Base-by-base conservation (phyloP, 2,113 vertebrate genomes). In the Nothocercus nigrocapillus region DNA sequence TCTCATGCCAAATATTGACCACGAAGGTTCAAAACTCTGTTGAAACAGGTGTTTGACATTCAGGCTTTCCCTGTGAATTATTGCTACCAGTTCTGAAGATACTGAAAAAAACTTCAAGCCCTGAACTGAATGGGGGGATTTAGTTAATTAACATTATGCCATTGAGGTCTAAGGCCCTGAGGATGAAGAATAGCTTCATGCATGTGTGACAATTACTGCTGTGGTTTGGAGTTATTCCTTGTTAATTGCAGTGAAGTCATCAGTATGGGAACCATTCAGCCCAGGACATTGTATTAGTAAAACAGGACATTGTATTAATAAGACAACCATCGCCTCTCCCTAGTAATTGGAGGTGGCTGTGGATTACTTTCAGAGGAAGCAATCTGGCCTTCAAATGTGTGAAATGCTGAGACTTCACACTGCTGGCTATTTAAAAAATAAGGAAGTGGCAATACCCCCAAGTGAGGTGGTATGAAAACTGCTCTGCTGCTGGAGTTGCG, bases 41-140 rank as follows among this genome's bases (percentile, higher is more conserved):
- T 78, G 94, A 86, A 95, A 93, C 77, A 85, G 49, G 69, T 79
- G 86, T 91, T 94, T 94, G 84, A 73, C 72, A 80, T 88, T 77
- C 40, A 76, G 25, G 63, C 25, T 70, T 89, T 90, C 78, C 75
- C 85, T 94, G 68, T 75, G 94, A 85, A 91, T 81, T 91, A 40
- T 30, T 76, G 82, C 51, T 80, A 47, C 72, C 51, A 74, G 59
- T 64, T 89, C 64, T 61, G 82, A 62, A 79, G 34, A 81, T 51
- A 77, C 49, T 42, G 67, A 94, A 68, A 94, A 74, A 74, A 22
- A 56, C 13, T 86, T 72, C 36, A 75, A 89, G 40, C 69, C 49
- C 40, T 73, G 66, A 88, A 51, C 13, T 53, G 54, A 93, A 83
- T 27, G 51, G 45, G 80, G 28, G 45, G 63, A 77, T 95, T 93